Conservation (phyloP, 2,797 vertebrate genomes). For the Chelonia mydas region DNA sequence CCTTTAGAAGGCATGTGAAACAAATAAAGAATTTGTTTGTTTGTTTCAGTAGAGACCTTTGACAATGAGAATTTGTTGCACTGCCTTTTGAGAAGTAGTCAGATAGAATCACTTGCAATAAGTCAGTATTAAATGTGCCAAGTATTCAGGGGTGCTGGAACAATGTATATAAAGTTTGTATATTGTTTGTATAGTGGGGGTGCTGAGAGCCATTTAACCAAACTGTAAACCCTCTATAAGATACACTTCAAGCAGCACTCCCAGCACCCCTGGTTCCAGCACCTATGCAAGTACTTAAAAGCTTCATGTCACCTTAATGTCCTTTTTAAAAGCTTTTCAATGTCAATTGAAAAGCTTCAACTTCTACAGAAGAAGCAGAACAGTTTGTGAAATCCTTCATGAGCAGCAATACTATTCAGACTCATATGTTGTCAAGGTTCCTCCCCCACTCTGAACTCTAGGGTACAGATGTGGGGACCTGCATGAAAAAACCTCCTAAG, state of each 20-base stretch:
- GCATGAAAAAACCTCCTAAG: no score
- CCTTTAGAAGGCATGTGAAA: not conserved
- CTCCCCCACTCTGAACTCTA: no score
- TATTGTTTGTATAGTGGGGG: no score
- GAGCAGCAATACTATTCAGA: not conserved
- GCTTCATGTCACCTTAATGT: not conserved
- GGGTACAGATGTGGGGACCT: no score
- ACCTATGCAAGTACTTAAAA: not conserved
- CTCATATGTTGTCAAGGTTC: not conserved
- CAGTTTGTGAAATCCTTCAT: not conserved
- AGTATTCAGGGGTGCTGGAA: not conserved
- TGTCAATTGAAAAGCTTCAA: not conserved
- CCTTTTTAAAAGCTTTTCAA: not conserved
- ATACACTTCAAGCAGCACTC: no score
- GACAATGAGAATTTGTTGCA: not conserved
- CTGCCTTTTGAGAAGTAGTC: not conserved
- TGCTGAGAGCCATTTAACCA: no score
- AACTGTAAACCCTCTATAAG: no score
- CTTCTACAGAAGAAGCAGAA: not conserved
- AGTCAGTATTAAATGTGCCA: not conserved
- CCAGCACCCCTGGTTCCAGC: no score
- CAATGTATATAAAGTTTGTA: not conserved
- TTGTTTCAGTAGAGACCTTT: not conserved
- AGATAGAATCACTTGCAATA: not conserved
- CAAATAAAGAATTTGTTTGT: not conserved